A percentile compares a stretch with the other conserved stretches of the same genome.
Conservation (phyloP, 2,888 invertebrate species). For the Byasa hedistus region DNA sequence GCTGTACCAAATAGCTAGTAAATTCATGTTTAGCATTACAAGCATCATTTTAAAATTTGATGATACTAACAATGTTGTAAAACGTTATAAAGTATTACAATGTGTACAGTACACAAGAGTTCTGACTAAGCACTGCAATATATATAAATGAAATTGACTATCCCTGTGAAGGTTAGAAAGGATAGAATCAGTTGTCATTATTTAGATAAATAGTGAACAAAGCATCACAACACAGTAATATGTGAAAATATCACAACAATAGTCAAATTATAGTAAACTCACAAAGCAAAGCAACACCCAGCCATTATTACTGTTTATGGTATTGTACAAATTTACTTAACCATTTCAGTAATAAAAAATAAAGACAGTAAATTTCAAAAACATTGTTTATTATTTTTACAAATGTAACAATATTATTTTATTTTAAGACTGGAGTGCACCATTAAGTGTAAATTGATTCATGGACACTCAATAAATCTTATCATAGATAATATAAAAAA, state of each 20-base stretch:
- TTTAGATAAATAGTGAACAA: neutral
- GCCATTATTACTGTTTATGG: neutral
- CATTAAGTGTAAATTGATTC: neutral
- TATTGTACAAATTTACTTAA: neutral
- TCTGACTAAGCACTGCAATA: too few species aligned
- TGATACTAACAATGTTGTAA: neutral
- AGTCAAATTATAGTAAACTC: neutral
- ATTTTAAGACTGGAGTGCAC: neutral
- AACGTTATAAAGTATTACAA: too few species aligned
- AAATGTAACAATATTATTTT: neutral
- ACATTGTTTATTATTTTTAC: neutral
- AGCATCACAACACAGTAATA: neutral
- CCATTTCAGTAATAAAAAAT: neutral
- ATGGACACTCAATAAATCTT: neutral
- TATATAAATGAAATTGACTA: too few species aligned
- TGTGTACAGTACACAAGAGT: too few species aligned
- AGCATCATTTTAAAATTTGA: neutral
- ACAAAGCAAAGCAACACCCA: neutral
- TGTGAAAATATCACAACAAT: neutral
- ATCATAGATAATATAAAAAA: neutral
- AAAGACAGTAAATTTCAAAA: neutral
- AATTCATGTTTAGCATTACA: neutral
- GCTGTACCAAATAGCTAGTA: too few species aligned
- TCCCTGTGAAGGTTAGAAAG: too few species aligned
- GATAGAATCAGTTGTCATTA: neutral